These are phyloP conservation scores for Dendroctonus ponderosae DNA, from an alignment of 1,140 invertebrate species.

Conservation along the genomic window DNA sequence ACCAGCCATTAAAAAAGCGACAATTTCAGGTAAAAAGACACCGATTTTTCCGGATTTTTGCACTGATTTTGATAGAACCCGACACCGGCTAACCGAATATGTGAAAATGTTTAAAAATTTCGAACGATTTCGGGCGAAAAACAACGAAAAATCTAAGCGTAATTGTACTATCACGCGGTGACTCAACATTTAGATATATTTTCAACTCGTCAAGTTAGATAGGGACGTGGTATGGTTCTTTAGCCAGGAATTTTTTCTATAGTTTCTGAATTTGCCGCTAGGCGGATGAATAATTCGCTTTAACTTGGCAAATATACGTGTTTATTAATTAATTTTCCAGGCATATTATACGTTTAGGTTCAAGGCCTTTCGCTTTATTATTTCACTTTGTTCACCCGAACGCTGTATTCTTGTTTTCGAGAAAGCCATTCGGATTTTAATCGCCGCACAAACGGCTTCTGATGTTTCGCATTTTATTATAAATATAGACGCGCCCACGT, in stretches of 20 bases:
- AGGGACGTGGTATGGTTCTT: slow-evolving; percentile 49
- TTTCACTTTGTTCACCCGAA: slow-evolving; percentile 16
- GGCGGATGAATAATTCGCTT: slow-evolving; percentile 33
- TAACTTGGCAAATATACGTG: slow-evolving; percentile 34
- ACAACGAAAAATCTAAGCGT: slow-evolving; percentile 27
- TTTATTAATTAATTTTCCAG: slow-evolving; percentile 43
- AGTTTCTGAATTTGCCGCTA: slow-evolving; percentile 41
- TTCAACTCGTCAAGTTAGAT: slow-evolving; percentile 46
- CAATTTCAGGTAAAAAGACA: slow-evolving; percentile 27
- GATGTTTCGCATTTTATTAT: slow-evolving; percentile 4
- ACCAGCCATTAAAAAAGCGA: slow-evolving; percentile 22
- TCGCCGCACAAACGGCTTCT: background rate
- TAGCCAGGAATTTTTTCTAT: slow-evolving; percentile 46
- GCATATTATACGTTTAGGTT: slow-evolving; percentile 35
- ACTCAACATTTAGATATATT: slow-evolving; percentile 45
- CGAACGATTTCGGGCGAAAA: slow-evolving; percentile 30
- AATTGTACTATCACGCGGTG: slow-evolving; percentile 36
- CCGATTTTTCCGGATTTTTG: slow-evolving; percentile 37
- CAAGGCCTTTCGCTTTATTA: slow-evolving; percentile 38
- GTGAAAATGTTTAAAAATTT: slow-evolving; percentile 43
- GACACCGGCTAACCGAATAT: slow-evolving; percentile 34
- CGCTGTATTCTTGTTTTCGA: background rate
- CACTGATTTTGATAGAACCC: slow-evolving; percentile 33
- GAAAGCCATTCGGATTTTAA: background rate
- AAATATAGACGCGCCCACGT: background rate